Conservation (phyloP, 2,888 invertebrate genomes). For the Tinea trinotella region DNA sequence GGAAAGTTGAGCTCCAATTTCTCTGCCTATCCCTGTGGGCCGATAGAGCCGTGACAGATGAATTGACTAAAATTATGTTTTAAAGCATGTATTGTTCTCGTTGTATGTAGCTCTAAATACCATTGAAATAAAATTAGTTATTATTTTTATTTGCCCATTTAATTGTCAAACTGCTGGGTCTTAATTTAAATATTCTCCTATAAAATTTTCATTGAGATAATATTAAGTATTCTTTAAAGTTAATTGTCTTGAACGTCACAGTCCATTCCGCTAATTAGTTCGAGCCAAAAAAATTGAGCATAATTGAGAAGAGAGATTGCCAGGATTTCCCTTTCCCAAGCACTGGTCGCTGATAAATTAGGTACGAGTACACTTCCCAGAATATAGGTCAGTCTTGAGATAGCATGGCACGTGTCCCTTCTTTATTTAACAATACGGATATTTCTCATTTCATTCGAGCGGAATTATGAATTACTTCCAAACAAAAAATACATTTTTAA, state of each 20-base stretch:
- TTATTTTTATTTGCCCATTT: no score
- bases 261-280: constrained; percentile 61
- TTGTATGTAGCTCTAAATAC: no score
- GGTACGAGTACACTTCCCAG: constrained; percentile 21
- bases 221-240: constrained; percentile 43
- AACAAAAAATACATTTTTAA: not conserved
- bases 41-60: no score
- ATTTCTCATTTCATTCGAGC: not conserved
- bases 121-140: no score
- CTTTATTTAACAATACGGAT: constrained; percentile 5
- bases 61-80: no score
- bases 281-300: constrained; percentile 47
- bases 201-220: no score
- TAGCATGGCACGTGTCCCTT: constrained; percentile 4
- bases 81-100: no score
- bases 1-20: no score
- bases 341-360: constrained; percentile 54
- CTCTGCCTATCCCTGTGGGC: no score
- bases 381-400: constrained; percentile 17
- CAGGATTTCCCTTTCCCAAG: constrained; percentile 49
- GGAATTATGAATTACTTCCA: not conserved
- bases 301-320: constrained; percentile 61
- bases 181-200: no score
- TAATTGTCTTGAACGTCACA: constrained; percentile 55
- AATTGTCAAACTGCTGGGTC: no score